Evolutionary conservation across 2,888 invertebrate species (phyloP), one percentile per base, ranked within the genome.

Genomic region (Netelia fuscicornis): DNA sequence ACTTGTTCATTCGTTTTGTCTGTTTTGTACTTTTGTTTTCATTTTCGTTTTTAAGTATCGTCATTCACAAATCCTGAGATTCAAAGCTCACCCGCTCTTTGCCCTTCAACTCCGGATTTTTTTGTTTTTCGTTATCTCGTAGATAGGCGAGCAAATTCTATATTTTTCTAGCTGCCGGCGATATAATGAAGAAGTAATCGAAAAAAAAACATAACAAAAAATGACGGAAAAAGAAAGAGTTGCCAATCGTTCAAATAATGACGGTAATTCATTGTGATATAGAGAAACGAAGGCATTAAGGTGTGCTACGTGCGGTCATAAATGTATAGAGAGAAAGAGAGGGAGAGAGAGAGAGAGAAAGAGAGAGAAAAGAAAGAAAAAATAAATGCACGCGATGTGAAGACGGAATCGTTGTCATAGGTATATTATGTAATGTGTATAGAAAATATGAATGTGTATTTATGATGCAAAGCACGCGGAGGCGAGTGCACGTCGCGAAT

Each of bases 131-230:
- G 84, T 87, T 86, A 78, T 89, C 87, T 89, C 88, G 86, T 89
- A 87, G 88, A 86, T 87, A 90, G 88, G 77, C 89, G 87, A 89
- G 89, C 87, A 90, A 91, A 90, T 90, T 90, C 87, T 90, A 89
- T 91, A 91, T 91, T 91, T 91, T 91, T 91, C 90, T 90, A 91
- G 89, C 88, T 90, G 89, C 87, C 88, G 87, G 88, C 86, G 86
- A 87, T 88, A 87, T 87, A 87, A 86, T 87, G 87, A 86, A 83
- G 83, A 86, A 84, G 72, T 84, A 87, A 88, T 85, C 86, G 87
- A 83, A 17, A 78, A 64, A 60, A 58, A 78, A 52, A 78, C 78
- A 79, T 56, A 64, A 68, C 23, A 64, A 52, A 74, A 62, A 81
- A 71, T 54, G 60, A 84, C 68, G 79, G 58, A 74, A 74, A 65